A percentile compares a stretch with the other conserved stretches of the same genome.
Evolutionary conservation across 2,113 vertebrate genomes (phyloP).

Genomic region (Tychaedon coryphoeus): DNA sequence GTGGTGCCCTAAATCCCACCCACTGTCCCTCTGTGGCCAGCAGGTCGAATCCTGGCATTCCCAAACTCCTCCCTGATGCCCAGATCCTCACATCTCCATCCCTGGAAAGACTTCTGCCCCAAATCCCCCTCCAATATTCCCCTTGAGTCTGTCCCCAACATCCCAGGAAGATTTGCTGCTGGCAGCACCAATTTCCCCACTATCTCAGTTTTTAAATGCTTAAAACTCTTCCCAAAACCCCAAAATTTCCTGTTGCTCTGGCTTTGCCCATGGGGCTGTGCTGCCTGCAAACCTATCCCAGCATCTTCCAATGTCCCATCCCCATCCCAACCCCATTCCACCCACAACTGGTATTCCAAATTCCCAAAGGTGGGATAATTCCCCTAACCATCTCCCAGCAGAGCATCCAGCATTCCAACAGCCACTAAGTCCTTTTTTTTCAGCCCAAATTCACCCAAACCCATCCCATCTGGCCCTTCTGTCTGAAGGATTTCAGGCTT

Average conservation of each 20-base stretch:
- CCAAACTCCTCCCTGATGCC: neutral
- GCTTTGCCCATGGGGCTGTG: neutral
- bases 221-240: neutral
- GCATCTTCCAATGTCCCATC: no score
- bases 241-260: neutral
- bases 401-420: rapidly evolving
- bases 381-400: neutral
- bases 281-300: neutral
- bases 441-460: neutral
- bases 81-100: neutral
- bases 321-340: neutral
- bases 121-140: neutral
- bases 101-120: neutral
- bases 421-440: neutral
- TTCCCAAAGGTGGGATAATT: neutral
- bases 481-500: neutral
- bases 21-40: rapidly evolving
- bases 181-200: neutral
- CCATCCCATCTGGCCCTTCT: neutral
- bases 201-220: neutral
- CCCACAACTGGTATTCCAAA: neutral
- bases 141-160: rapidly evolving
- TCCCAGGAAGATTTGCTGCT: neutral
- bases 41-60: neutral
- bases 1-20: neutral